Conservation (phyloP, 1,140 invertebrate genomes). For the Drosophila sturtevanti region DNA sequence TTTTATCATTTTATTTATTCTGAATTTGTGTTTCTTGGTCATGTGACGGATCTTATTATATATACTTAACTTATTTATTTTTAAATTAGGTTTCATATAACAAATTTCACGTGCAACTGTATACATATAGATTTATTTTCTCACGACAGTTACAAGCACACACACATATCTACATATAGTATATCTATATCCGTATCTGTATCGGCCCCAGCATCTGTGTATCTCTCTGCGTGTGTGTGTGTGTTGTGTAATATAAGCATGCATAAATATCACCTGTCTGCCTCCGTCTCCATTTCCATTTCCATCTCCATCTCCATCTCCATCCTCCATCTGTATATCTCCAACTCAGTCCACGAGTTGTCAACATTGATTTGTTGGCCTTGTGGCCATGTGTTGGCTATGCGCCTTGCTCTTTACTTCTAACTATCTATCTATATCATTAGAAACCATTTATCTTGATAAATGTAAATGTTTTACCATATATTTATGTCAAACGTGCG, state of each 20-base stretch:
- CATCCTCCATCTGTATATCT: too few species aligned
- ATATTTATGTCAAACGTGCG: slow-evolving; percentile 72
- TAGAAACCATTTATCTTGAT: slow-evolving; percentile 81
- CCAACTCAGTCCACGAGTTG: slow-evolving; percentile 45
- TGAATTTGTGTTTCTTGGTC: slow-evolving; percentile 51
- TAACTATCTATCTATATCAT: slow-evolving; percentile 59
- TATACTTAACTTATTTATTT: slow-evolving; percentile 30
- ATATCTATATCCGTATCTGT: slow-evolving; percentile 39
- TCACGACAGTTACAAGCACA: slow-evolving; percentile 56
- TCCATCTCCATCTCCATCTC: slow-evolving; percentile 34
- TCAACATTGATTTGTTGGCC: slow-evolving; percentile 78
- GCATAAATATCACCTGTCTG: slow-evolving; percentile 75
- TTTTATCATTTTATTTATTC: slow-evolving; percentile 13
- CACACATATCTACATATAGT: slow-evolving; percentile 25
- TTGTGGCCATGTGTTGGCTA: slow-evolving; percentile 44
- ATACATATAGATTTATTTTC: slow-evolving; percentile 64
- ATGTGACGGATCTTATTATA: slow-evolving; percentile 16
- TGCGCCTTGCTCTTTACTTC: slow-evolving; percentile 41
- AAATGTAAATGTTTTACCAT: slow-evolving; percentile 80
- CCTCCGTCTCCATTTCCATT: slow-evolving; percentile 24
- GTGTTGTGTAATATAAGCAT: slow-evolving; percentile 59
- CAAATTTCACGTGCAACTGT: slow-evolving; percentile 1
- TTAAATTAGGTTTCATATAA: slow-evolving; percentile 44
- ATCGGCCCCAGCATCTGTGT: slow-evolving; percentile 37
- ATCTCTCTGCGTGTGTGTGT: slow-evolving; percentile 10